A percentile compares a stretch with the other conserved stretches of the same genome.
Evolutionary conservation across 1,140 invertebrate genomes (phyloP).

Genomic region (Lasioglossum albipes): DNA sequence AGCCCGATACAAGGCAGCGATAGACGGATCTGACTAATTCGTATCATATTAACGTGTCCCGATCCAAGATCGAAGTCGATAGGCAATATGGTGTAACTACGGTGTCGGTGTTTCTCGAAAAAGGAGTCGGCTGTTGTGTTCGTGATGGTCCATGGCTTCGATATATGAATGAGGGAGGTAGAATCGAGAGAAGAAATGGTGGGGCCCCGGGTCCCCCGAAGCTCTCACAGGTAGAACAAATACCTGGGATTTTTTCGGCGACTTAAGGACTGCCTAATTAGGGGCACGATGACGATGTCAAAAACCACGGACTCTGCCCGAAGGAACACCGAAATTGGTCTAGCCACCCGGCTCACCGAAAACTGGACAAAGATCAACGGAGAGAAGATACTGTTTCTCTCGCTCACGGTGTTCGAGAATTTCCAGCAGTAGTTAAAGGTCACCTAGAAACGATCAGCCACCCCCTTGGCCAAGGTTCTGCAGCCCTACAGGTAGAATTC

Average conservation of each 20-base stretch:
- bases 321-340: constrained; percentile 60
- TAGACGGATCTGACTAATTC: background rate
- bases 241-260: constrained; percentile 66
- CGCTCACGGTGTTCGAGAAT: background rate
- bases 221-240: constrained; percentile 67
- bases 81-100: constrained; percentile 17
- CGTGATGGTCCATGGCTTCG: constrained; percentile 15
- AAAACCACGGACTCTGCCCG: constrained; percentile 62
- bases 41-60: background rate
- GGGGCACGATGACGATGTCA: constrained; percentile 68
- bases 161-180: constrained; percentile 40
- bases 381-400: constrained; percentile 29
- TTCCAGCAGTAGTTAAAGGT: constrained; percentile 24
- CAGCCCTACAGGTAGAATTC: constrained; percentile 38
- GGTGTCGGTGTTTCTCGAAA: constrained; percentile 17
- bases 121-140: constrained; percentile 13
- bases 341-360: constrained; percentile 21
- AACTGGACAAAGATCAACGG: constrained; percentile 9
- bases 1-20: background rate
- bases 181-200: constrained; percentile 32
- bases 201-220: constrained; percentile 17
- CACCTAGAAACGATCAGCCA: constrained; percentile 26
- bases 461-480: constrained; percentile 15
- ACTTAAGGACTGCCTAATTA: constrained; percentile 68
- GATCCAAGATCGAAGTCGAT: background rate